phyloP scores from a whole-genome alignment of 2,888 invertebrate species.

The Glyphotaelius pellucidus region DNA sequence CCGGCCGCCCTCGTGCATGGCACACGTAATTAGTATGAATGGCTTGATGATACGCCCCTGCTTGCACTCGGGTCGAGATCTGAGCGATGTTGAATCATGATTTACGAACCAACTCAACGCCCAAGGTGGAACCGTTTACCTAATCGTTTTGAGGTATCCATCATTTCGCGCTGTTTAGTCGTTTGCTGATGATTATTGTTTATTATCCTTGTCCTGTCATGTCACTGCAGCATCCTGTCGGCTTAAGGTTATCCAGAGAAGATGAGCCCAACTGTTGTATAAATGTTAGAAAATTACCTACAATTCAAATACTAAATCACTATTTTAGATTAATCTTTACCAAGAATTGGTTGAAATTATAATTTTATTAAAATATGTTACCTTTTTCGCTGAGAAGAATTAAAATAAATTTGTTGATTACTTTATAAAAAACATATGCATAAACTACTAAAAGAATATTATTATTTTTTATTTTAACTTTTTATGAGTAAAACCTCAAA shows the following conservation, averaged over 20 bases:
- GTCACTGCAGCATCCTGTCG: neutral
- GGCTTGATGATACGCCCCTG: neutral
- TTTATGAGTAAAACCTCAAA: too few relatives aligned
- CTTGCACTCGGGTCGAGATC: neutral
- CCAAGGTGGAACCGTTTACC: neutral
- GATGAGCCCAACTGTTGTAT: neutral
- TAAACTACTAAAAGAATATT: too few relatives aligned
- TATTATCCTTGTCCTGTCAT: neutral
- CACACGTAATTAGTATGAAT: neutral
- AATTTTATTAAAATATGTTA: too few relatives aligned
- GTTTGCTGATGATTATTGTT: neutral
- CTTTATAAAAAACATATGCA: too few relatives aligned
- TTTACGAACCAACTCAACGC: neutral
- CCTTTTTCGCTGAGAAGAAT: too few relatives aligned
- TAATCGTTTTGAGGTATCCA: constrained; percentile 2
- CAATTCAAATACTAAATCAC: neutral
- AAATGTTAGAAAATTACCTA: neutral
- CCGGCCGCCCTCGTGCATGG: neutral
- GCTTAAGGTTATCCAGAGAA: neutral
- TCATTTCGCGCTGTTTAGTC: neutral
- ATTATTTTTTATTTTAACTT: too few relatives aligned
- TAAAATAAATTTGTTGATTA: too few relatives aligned
- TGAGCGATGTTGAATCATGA: neutral
- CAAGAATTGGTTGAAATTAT: too few relatives aligned
- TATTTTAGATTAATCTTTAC: too few relatives aligned